These are phyloP conservation scores for Fregata magnificens DNA, from an alignment of 2,113 vertebrate species.

Conservation along the genomic window DNA sequence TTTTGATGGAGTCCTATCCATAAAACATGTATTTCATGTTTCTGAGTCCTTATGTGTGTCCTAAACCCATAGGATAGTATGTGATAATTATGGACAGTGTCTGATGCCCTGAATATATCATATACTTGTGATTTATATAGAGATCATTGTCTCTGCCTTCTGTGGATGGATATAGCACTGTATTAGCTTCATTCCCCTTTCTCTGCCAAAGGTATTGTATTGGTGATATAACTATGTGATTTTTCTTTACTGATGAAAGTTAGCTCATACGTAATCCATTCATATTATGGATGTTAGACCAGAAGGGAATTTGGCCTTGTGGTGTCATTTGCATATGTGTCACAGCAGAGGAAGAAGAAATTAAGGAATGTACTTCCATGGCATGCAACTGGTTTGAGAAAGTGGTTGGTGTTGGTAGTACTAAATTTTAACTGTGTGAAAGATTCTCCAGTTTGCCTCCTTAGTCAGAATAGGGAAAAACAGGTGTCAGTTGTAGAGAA, in stretches of 20 bases:
- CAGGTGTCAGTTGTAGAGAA: background rate
- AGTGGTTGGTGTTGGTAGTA: background rate
- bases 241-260: background rate
- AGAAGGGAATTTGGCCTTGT: background rate
- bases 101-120: background rate
- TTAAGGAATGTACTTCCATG: background rate
- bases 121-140: background rate
- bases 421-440: background rate
- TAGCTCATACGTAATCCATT: background rate
- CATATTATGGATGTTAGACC: background rate
- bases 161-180: background rate
- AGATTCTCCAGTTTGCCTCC: background rate
- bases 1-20: background rate
- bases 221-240: background rate
- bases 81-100: background rate
- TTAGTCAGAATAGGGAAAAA: background rate
- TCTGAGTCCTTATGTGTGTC: background rate
- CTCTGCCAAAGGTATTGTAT: background rate
- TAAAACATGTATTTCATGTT: background rate
- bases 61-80: background rate
- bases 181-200: background rate
- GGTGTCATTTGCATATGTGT: background rate
- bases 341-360: background rate
- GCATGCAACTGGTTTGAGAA: background rate
- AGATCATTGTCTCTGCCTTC: background rate